Conservation (phyloP, 2,797 vertebrate species). For the Phataginus tricuspis region DNA sequence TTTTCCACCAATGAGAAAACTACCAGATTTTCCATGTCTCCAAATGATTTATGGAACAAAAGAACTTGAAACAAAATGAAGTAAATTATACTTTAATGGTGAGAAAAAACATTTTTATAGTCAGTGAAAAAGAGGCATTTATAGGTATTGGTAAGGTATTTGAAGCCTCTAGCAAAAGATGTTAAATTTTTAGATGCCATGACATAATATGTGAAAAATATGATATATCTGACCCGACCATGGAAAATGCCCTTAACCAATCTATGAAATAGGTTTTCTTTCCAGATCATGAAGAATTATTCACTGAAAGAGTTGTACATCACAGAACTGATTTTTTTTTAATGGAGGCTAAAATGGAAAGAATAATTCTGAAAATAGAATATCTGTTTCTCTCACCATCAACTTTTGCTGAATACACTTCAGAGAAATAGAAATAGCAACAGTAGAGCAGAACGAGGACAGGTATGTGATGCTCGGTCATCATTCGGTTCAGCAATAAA, state of each 20-base stretch:
- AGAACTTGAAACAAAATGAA: conserved; percentile 56
- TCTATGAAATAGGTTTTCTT: conserved; percentile 81
- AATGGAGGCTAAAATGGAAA: conserved; percentile 44
- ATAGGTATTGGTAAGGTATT: conserved; percentile 33
- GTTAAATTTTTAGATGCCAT: conserved; percentile 78
- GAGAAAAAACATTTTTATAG: conserved; percentile 46
- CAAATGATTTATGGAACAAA: conserved; percentile 29
- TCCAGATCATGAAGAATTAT: conserved; percentile 81
- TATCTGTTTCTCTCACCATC: conserved; percentile 68
- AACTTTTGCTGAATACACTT: conserved; percentile 76
- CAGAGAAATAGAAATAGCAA: conserved; percentile 78
- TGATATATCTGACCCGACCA: conserved; percentile 76
- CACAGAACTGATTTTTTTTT: conserved; percentile 63
- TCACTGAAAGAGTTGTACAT: conserved; percentile 51
- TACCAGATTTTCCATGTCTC: neutral
- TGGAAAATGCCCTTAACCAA: conserved; percentile 82
- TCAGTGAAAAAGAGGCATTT: conserved; percentile 68
- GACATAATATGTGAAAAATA: conserved; percentile 79
- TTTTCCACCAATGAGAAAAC: neutral
- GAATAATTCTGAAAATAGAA: conserved; percentile 70
- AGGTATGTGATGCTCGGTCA: conserved; percentile 67
- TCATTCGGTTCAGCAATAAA: conserved; percentile 77
- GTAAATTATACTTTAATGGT: conserved; percentile 1
- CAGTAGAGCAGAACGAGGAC: conserved; percentile 72
- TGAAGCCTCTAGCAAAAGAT: conserved; percentile 68